Conservation (phyloP, 2,113 vertebrate species). For the Strix uralensis region DNA sequence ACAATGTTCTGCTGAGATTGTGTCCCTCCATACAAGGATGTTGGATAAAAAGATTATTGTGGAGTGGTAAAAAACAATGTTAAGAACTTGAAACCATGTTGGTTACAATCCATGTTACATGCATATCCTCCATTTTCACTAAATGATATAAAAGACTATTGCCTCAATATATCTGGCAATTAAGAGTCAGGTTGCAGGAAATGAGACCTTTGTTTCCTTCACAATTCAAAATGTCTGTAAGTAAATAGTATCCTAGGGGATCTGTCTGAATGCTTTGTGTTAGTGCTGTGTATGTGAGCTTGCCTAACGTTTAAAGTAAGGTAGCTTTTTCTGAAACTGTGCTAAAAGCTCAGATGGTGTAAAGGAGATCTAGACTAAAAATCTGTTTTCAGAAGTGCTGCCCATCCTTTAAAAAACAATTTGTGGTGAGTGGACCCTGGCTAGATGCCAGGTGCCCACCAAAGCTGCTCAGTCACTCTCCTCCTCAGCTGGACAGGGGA, state of each 20-base stretch:
- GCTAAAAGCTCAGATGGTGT: background rate
- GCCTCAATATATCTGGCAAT: background rate
- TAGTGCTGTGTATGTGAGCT: background rate
- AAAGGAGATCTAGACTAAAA: background rate
- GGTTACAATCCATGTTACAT: background rate
- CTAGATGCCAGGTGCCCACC: background rate
- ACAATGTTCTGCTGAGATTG: background rate
- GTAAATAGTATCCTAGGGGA: background rate
- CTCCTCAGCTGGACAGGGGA: background rate
- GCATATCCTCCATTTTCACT: background rate
- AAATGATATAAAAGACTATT: background rate
- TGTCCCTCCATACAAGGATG: background rate
- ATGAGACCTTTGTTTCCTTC: background rate
- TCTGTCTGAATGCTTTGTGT: background rate
- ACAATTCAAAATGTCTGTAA: background rate
- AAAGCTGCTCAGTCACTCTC: background rate
- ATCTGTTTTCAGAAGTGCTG: background rate
- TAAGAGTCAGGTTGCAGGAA: background rate
- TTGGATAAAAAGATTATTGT: background rate
- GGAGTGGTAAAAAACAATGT: background rate
- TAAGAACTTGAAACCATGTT: background rate
- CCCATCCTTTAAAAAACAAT: background rate
- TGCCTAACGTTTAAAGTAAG: background rate
- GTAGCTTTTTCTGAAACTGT: background rate
- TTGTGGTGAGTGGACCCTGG: background rate